A percentile compares a stretch with the other conserved stretches of the same genome.
Evolutionary conservation across 2,797 vertebrate genomes (phyloP).

Genomic region (Peromyscus aztecus): DNA sequence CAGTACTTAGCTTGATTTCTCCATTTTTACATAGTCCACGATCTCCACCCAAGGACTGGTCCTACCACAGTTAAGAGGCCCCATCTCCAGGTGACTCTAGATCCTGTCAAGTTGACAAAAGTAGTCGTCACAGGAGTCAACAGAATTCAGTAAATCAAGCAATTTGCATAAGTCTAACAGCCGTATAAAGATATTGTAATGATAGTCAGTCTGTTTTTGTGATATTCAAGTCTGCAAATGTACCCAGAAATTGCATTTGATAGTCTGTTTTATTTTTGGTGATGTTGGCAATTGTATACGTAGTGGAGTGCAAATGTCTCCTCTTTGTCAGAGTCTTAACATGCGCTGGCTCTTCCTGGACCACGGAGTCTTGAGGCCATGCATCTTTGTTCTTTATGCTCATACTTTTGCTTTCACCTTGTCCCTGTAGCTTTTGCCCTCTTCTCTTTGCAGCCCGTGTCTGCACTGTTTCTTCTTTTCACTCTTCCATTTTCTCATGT

Average conservation of each 20-base stretch:
- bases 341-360: neutral
- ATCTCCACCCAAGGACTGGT: neutral
- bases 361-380: neutral
- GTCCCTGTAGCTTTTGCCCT: neutral
- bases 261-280: slow-evolving; percentile 38
- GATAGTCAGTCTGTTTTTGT: neutral
- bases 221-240: slow-evolving; percentile 31
- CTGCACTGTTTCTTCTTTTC: neutral
- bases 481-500: neutral
- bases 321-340: slow-evolving; percentile 41
- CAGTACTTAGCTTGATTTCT: neutral
- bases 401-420: neutral
- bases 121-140: neutral
- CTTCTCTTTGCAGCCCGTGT: neutral
- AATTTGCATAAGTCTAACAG: slow-evolving; percentile 41
- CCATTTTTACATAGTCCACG: neutral
- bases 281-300: neutral
- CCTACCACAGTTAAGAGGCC: neutral
- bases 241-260: neutral
- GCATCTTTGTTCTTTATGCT: neutral
- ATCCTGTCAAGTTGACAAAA: neutral
- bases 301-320: slow-evolving; percentile 34
- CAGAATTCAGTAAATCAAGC: slow-evolving; percentile 30
- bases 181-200: slow-evolving; percentile 3
- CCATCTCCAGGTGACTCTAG: neutral